These are phyloP conservation scores for Scartelaos histophorus DNA, from an alignment of 2,113 vertebrate genomes.

Conservation along the genomic window DNA sequence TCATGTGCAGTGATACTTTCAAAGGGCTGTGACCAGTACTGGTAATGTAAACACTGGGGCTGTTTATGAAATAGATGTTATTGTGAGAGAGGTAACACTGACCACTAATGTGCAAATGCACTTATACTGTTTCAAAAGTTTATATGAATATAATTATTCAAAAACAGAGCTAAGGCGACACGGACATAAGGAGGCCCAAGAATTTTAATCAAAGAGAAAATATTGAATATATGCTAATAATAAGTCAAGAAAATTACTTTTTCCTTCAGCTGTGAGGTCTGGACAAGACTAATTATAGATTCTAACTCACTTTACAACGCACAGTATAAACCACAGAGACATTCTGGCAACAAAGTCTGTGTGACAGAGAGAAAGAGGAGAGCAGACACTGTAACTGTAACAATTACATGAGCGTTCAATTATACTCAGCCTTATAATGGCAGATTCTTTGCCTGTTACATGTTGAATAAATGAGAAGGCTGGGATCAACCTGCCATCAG, in stretches of 20 bases:
- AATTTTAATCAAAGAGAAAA: no score
- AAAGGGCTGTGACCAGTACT: conserved; percentile 31
- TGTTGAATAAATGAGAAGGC: conserved; percentile 44
- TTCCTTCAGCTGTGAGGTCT: not conserved
- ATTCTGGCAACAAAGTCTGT: not conserved
- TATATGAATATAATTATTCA: not conserved
- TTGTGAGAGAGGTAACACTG: not conserved
- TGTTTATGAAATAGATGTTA: not conserved
- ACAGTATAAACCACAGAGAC: not conserved
- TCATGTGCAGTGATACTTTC: conserved; percentile 48
- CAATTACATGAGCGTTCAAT: not conserved
- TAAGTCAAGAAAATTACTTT: not conserved
- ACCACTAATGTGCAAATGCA: not conserved
- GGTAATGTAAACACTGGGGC: not conserved
- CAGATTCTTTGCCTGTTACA: conserved; percentile 29
- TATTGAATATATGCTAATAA: no score
- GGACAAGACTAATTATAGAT: not conserved
- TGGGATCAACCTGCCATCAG: conserved; percentile 50
- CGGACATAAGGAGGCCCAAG: no score
- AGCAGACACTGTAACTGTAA: not conserved
- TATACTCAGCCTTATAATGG: conserved; percentile 27
- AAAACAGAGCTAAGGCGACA: not conserved
- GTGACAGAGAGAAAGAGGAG: not conserved
- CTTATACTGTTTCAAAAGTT: not conserved
- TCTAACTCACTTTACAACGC: not conserved